Evolutionary conservation across 2,888 invertebrate species (phyloP).

Genomic region (Chydorus sphaericus): DNA sequence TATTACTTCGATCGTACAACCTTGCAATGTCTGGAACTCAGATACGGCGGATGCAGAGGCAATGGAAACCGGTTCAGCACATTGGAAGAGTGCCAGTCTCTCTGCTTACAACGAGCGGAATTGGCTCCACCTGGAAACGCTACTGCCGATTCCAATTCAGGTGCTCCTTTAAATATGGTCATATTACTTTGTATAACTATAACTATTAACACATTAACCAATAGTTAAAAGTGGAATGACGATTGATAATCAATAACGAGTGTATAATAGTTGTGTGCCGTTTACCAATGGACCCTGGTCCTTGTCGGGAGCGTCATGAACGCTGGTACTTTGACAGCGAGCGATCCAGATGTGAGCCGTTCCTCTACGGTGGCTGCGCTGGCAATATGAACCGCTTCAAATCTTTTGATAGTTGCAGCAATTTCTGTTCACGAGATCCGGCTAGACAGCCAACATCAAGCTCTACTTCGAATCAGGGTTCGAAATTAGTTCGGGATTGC

Average conservation of each 20-base stretch:
- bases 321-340: slow-evolving; percentile 59
- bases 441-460: neutral
- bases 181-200: neutral
- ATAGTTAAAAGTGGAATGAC: too few relatives aligned
- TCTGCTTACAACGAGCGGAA: slow-evolving; percentile 48
- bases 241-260: neutral
- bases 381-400: slow-evolving; percentile 76
- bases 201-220: neutral
- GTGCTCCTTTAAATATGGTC: slow-evolving; percentile 20
- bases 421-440: slow-evolving; percentile 34
- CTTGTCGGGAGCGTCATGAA: slow-evolving; percentile 39
- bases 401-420: slow-evolving; percentile 51
- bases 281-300: slow-evolving; percentile 45
- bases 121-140: slow-evolving; percentile 31
- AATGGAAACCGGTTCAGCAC: slow-evolving; percentile 69
- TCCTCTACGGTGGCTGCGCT: slow-evolving; percentile 73
- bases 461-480: neutral
- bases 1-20: slow-evolving; percentile 49
- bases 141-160: slow-evolving; percentile 15
- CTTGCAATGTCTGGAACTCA: slow-evolving; percentile 50
- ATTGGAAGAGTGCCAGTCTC: slow-evolving; percentile 52
- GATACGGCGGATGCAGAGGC: slow-evolving; percentile 69
- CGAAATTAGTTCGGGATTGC: neutral
- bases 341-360: slow-evolving; percentile 54
- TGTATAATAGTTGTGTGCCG: slow-evolving; percentile 42